These are phyloP conservation scores for Pachypanchax playfairii DNA, from an alignment of 2,113 vertebrate genomes.

Conservation along the genomic window DNA sequence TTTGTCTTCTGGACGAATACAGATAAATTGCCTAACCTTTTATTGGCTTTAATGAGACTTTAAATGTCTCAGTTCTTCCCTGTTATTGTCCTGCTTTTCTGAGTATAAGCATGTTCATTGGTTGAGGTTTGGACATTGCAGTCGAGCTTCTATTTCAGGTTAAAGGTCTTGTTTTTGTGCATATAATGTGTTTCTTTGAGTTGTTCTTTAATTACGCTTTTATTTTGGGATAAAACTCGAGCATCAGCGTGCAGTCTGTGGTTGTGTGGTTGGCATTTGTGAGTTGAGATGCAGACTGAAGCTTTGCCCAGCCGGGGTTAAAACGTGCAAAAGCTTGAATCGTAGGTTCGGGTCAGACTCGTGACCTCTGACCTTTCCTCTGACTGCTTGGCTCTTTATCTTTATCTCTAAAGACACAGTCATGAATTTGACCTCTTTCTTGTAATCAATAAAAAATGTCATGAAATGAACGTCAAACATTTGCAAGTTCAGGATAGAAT, in stretches of 20 bases:
- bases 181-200: constrained; percentile 42
- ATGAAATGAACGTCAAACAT: no score
- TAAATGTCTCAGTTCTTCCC: constrained; percentile 35
- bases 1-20: constrained; percentile 3
- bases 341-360: constrained; percentile 15
- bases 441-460: constrained; percentile 12
- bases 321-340: constrained; percentile 10
- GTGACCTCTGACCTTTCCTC: constrained; percentile 14
- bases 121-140: constrained; percentile 50
- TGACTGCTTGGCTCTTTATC: constrained; percentile 10
- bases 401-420: background rate
- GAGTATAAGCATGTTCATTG: constrained; percentile 29
- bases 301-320: constrained; percentile 3
- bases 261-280: background rate
- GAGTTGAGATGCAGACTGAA: constrained; percentile 12
- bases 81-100: constrained; percentile 54
- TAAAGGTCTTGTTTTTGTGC: constrained; percentile 42
- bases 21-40: background rate
- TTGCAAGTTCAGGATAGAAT: no score
- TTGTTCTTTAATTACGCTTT: constrained; percentile 57
- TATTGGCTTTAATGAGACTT: constrained; percentile 31
- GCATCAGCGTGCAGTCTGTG: constrained; percentile 32
- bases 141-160: constrained; percentile 58
- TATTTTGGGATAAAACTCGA: constrained; percentile 30
- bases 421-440: constrained; percentile 3